A percentile compares a stretch with the other conserved stretches of the same genome.
These are phyloP conservation scores for Hyperoodon ampullatus DNA, from an alignment of 2,113 vertebrate species.

Conservation along the genomic window DNA sequence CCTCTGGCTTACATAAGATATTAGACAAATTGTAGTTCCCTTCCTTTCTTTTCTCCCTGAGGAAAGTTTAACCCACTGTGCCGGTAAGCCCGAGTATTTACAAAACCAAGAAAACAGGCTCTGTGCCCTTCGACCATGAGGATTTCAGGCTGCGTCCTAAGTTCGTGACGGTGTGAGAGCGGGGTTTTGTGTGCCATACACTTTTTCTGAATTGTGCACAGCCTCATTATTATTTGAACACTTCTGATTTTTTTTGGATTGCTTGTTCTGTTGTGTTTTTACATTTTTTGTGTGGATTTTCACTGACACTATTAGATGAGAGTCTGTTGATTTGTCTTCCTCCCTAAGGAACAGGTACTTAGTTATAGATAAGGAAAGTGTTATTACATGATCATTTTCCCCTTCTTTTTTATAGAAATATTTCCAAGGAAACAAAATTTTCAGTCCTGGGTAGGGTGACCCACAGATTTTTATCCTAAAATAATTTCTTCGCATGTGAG, in stretches of 20 bases:
- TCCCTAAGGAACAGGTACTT: not conserved
- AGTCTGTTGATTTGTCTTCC: not conserved
- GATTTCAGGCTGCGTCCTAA: not conserved
- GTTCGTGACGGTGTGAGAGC: not conserved
- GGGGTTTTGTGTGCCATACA: not conserved
- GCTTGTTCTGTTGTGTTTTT: not conserved
- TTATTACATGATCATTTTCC: not conserved
- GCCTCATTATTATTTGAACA: not conserved
- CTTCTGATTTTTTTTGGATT: not conserved
- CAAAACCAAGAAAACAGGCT: not conserved
- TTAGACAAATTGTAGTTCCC: not conserved
- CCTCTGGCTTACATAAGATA: not conserved
- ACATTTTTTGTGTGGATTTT: not conserved
- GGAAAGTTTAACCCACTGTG: not conserved
- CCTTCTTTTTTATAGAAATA: not conserved
- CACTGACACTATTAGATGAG: not conserved
- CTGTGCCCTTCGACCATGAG: not conserved
- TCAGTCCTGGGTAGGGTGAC: not conserved
- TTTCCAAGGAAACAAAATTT: not conserved
- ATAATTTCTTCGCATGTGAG: not conserved
- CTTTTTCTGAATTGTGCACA: not conserved
- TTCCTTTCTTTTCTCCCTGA: not conserved
- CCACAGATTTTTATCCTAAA: not conserved
- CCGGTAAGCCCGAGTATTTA: not conserved
- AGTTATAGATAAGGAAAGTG: not conserved